phyloP scores from a whole-genome alignment of 2,113 vertebrate genomes.

The Marcusenius ussheri region DNA sequence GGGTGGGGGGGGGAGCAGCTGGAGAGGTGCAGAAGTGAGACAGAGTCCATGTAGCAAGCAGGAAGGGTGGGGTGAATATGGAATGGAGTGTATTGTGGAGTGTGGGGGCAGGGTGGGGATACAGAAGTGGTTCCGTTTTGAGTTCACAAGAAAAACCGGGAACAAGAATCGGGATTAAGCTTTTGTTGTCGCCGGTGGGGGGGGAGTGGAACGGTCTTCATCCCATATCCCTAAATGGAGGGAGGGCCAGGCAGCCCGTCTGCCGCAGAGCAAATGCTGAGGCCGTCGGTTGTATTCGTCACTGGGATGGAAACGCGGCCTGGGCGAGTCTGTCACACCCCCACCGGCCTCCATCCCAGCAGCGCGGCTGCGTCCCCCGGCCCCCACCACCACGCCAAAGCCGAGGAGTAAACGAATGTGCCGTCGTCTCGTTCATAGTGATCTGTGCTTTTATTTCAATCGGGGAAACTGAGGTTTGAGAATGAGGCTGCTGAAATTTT shows the following conservation, averaged over 20 bases:
- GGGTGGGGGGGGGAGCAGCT: conserved; percentile 27
- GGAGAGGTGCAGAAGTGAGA: neutral
- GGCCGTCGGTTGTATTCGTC: neutral
- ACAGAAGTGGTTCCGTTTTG: neutral
- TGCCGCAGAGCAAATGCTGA: neutral
- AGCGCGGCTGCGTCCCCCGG: neutral
- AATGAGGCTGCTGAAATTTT: neutral
- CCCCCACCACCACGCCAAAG: neutral
- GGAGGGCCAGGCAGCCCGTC: neutral
- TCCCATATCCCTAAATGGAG: neutral
- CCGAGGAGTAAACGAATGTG: neutral
- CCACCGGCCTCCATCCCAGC: neutral
- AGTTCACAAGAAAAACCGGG: neutral
- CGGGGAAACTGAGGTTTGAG: neutral
- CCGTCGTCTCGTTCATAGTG: neutral
- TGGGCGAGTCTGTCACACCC: neutral
- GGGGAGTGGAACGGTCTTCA: neutral
- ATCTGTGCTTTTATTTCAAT: neutral
- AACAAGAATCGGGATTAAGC: neutral
- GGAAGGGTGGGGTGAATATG: conserved; percentile 18
- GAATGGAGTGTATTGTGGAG: neutral
- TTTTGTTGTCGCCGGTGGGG: neutral
- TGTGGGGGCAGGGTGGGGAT: neutral
- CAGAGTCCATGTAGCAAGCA: neutral
- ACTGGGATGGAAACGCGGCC: neutral